Base-by-base conservation (phyloP, 2,113 vertebrate genomes). In the Arvicanthis niloticus region DNA sequence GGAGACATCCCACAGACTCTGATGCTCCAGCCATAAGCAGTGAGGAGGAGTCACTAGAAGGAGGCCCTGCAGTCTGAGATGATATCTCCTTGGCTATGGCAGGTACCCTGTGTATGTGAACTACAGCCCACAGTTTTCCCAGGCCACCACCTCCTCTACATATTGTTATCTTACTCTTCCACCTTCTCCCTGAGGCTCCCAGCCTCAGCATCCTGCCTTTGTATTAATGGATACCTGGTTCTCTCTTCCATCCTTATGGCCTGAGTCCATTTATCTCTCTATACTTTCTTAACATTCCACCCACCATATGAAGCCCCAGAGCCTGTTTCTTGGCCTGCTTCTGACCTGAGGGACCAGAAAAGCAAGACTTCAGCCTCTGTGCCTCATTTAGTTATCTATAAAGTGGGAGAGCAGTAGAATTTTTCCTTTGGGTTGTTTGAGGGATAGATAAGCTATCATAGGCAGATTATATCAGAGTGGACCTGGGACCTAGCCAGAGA, bases 301-400 rank as follows among this genome's bases (percentile, higher is more conserved):
- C 24, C 7, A 34, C 37, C 12, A 60, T 9, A 24, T 26, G 12
- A 60, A 22, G 3, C n/a, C 12, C 3, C 16, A 1, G 15, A 72
- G n/a, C 40, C 76, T 78, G 60, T 3, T 31, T 37, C 5, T 16
- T 29, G 17, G 42, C 40, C 37, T 5, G 31, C 17, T 58, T 73
- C 51, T 58, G 80, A 48, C 68, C 11, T 2, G 0, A 19, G 40
- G 8, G 2, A n/a, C 40, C 24, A 5, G 11, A 1, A 3, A 56
- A 91, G 17, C 31, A 45, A 37, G 45, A 78, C 42, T 48, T 51
- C 4, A 48, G 58, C 42, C 34, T 7, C 0, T 29, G 37, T 16
- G 19, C 22, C 29, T 94, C 80, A 42, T 65, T 92, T 86, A 67
- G n/a, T 89, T n/a, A 34, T 89, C 89, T 89, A 4, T 70, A 45